Percentiles rank a stretch among this genome's conserved stretches.
phyloP scores from a whole-genome alignment of 1,140 invertebrate genomes.

The Rhysida immarginata region DNA sequence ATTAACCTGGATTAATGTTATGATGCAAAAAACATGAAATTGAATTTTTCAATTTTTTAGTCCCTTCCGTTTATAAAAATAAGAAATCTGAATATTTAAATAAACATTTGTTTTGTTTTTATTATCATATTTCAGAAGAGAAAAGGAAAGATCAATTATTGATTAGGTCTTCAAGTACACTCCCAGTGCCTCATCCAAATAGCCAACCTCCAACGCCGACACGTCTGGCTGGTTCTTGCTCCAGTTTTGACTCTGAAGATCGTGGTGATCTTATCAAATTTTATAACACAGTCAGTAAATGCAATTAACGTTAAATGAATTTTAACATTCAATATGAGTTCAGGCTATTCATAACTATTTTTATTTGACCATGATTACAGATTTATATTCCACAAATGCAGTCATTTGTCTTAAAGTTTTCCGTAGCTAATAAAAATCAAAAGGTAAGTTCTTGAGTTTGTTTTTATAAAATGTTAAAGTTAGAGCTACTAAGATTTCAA shows the following conservation, averaged over 20 bases:
- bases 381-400: slow-evolving; percentile 69
- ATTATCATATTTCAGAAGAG: too few relatives aligned
- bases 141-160: slow-evolving; percentile 22
- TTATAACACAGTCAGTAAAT: slow-evolving; percentile 51
- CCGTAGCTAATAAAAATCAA: slow-evolving; percentile 34
- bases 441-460: too few relatives aligned
- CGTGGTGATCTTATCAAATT: slow-evolving; percentile 83
- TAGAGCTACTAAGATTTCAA: too few relatives aligned
- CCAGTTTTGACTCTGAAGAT: slow-evolving; percentile 38
- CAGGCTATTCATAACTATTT: slow-evolving; percentile 5
- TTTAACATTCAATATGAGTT: background rate
- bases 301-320: too few relatives aligned
- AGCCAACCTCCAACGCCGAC: slow-evolving; percentile 40
- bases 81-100: too few relatives aligned
- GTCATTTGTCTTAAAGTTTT: slow-evolving; percentile 59
- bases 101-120: too few relatives aligned
- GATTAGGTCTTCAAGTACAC: slow-evolving; percentile 34
- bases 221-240: slow-evolving; percentile 41
- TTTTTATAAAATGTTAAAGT: too few relatives aligned
- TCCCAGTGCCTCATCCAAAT: slow-evolving; percentile 30
- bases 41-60: too few relatives aligned
- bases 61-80: too few relatives aligned
- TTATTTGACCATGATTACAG: too few relatives aligned
- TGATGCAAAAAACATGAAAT: too few relatives aligned
- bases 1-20: too few relatives aligned